Evolutionary conservation across 2,797 vertebrate species (phyloP).

Genomic region (Chelon auratus): DNA sequence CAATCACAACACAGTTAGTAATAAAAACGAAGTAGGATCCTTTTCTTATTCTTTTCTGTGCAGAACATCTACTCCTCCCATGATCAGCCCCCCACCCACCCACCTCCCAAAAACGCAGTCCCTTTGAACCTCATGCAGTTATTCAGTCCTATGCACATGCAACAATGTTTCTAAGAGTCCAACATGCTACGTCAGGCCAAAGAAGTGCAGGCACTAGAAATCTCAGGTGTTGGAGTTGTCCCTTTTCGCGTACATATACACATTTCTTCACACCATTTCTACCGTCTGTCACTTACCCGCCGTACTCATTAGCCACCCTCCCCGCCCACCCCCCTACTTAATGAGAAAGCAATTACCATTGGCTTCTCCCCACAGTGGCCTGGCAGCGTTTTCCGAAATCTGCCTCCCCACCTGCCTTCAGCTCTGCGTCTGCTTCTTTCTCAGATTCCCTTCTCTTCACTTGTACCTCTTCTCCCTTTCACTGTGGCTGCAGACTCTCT

Average conservation of each 20-base stretch:
- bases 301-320: slow-evolving; percentile 80
- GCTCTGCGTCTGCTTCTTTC: slow-evolving; percentile 78
- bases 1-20: slow-evolving; percentile 59
- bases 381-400: slow-evolving; percentile 75
- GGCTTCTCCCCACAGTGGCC: slow-evolving; percentile 74
- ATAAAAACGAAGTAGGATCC: slow-evolving; percentile 41
- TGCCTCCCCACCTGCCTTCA: slow-evolving; percentile 84
- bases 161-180: slow-evolving; percentile 56
- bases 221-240: slow-evolving; percentile 65
- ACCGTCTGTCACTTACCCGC: slow-evolving; percentile 78
- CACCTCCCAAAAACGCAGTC: slow-evolving; percentile 4
- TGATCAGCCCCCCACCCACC: neutral
- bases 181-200: slow-evolving; percentile 75
- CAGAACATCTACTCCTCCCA: slow-evolving; percentile 28
- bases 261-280: slow-evolving; percentile 64
- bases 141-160: slow-evolving; percentile 59
- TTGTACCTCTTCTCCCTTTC: slow-evolving; percentile 85
- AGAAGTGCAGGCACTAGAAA: slow-evolving; percentile 68
- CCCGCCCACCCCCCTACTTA: slow-evolving; percentile 74
- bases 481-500: slow-evolving; percentile 85
- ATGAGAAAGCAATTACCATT: slow-evolving; percentile 86
- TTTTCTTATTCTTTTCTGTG: slow-evolving; percentile 25
- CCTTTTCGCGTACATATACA: slow-evolving; percentile 55
- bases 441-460: slow-evolving; percentile 78
- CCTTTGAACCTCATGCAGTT: slow-evolving; percentile 52